Conservation (phyloP, 2,888 invertebrate species). For the Parascotia fuliginaria region DNA sequence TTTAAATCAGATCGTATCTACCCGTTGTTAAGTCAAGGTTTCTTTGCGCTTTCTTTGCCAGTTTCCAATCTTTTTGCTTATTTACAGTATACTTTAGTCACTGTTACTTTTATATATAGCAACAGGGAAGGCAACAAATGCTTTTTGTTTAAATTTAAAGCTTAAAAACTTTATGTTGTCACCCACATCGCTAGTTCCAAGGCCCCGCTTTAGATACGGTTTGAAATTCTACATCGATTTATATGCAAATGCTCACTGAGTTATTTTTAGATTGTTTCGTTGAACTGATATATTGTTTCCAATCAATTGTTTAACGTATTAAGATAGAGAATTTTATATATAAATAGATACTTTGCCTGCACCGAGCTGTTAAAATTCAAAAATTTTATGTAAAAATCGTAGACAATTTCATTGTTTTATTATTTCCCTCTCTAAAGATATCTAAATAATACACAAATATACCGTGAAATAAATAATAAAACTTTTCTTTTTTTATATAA, state of each 20-base stretch:
- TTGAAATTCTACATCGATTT: constrained; percentile 36
- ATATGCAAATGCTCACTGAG: constrained; percentile 23
- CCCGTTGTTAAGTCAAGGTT: background rate
- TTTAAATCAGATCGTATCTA: background rate
- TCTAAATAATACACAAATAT: background rate
- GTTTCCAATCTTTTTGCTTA: background rate
- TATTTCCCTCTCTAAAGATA: too few relatives aligned
- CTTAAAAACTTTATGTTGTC: background rate
- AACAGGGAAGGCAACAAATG: background rate
- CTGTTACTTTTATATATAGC: background rate
- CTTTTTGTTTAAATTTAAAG: background rate
- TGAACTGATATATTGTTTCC: constrained; percentile 16
- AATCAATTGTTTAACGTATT: constrained; percentile 19
- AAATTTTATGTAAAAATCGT: too few relatives aligned
- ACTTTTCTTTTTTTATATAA: background rate
- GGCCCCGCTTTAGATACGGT: constrained; percentile 18
- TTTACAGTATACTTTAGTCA: background rate
- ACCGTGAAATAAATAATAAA: background rate
- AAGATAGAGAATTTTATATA: constrained; percentile 1
- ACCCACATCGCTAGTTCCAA: constrained; percentile 17
- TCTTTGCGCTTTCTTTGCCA: background rate
- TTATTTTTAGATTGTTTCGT: constrained; percentile 27
- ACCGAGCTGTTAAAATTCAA: too few relatives aligned
- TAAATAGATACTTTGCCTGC: too few relatives aligned
- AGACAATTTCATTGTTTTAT: too few relatives aligned